Evolutionary conservation across 2,113 vertebrate species (phyloP), one percentile per base, ranked within the genome.

Genomic region (Thymallus thymallus): DNA sequence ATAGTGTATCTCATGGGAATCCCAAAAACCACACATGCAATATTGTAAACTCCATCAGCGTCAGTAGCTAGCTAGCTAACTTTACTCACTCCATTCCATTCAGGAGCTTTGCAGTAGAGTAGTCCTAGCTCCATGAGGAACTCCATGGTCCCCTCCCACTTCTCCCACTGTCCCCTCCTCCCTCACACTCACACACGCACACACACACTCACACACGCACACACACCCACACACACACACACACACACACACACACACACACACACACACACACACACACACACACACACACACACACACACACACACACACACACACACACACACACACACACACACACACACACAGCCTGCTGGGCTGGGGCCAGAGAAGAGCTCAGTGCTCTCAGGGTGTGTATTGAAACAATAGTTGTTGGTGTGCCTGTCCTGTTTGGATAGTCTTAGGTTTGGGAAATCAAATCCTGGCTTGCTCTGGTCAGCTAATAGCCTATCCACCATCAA

Each of bases 121-220:
- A 72, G 84, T 88, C 87, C 86, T 87, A n/a, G 32, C 20, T 89
- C 88, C 86, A 89, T 86, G 82, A 89, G 88, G 87, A 91, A 71
- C 72, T 82, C 64, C 85, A 70, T 41, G 35, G 87, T 87, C 89
- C 87, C 90, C 89, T 89, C 90, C 91, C 90, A 86, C 88, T 85
- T 81, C 74, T 84, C 82, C 86, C 84, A 84, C 82, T 76, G 84
- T 78, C 81, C 91, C 90, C 86, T 87, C 87, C 88, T 84, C 77
- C 24, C 74, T 29, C 68, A 62, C 69, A 16, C 76, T 62, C 63
- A 69, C 51, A 46, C 76, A n/a, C 22, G n/a, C n/a, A 41, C 62
- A 66, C 62, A 63, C 69, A 62, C 41, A 32, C 30, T 5, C 30
- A 32, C 32, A 22, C 24, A 55, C 32, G 26, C 72, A 67, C 63